phyloP scores from a whole-genome alignment of 1,140 invertebrate species.

The Caenorhabditis brenneri region DNA sequence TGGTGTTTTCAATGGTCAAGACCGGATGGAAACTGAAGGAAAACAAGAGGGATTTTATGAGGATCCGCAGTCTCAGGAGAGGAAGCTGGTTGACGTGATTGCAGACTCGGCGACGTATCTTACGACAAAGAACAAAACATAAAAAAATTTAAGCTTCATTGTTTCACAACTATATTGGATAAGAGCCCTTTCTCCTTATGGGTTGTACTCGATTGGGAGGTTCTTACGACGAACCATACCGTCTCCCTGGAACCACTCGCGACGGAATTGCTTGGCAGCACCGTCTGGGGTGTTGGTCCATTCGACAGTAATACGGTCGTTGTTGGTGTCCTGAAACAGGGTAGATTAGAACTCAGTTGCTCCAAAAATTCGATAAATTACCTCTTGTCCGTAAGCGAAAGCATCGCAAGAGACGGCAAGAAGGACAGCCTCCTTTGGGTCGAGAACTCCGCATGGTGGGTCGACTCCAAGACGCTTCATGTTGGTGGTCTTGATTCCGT shows the following conservation, averaged over 20 bases:
- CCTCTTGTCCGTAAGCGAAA: slow-evolving; percentile 38
- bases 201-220: slow-evolving; percentile 57
- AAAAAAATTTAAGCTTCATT: too few species aligned
- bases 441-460: too few species aligned
- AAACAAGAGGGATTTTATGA: too few species aligned
- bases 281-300: slow-evolving; percentile 54
- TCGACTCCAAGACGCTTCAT: too few species aligned
- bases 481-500: too few species aligned
- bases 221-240: slow-evolving; percentile 56
- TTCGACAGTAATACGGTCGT: slow-evolving; percentile 55
- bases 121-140: too few species aligned
- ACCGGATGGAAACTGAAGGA: too few species aligned
- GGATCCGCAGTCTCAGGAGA: too few species aligned
- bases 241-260: slow-evolving; percentile 58
- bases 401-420: slow-evolving; percentile 47
- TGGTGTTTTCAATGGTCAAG: too few species aligned
- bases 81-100: too few species aligned
- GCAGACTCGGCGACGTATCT: too few species aligned
- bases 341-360: neutral
- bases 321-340: slow-evolving; percentile 48
- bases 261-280: slow-evolving; percentile 48
- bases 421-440: neutral
- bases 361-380: neutral
- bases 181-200: neutral
- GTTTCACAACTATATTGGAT: too few species aligned